Evolutionary conservation across 92 coral and sea anemone species (phyloP).

Genomic region (Porites evermanni): DNA sequence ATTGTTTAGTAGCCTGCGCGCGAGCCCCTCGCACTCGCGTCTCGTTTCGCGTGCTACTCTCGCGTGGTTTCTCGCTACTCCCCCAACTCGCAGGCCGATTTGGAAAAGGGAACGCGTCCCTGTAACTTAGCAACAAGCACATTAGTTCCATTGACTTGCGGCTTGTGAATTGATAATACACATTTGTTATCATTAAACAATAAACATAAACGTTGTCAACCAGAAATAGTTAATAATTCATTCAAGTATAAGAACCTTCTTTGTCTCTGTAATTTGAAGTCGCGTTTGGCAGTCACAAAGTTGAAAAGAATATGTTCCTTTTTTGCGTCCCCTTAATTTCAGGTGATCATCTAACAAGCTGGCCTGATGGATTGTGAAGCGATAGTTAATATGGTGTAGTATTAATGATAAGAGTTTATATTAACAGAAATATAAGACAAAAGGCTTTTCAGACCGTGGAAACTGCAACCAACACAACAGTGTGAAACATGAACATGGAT

Average conservation of each 20-base stretch:
- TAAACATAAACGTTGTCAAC: constrained; percentile 11
- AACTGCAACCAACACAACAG: constrained; percentile 7
- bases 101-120: background rate
- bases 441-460: constrained; percentile 1
- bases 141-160: background rate
- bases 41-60: too few relatives aligned
- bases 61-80: too few relatives aligned
- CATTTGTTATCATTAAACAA: constrained; percentile 27
- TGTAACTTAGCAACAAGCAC: background rate
- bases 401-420: constrained; percentile 20
- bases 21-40: too few relatives aligned
- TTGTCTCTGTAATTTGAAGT: background rate
- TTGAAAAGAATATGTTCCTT: background rate
- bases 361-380: background rate
- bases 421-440: constrained; percentile 20
- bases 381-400: background rate
- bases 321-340: background rate
- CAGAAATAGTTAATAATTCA: constrained; percentile 37
- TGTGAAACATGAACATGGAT: constrained; percentile 4
- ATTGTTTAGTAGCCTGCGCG: too few relatives aligned
- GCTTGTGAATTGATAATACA: constrained; percentile 15
- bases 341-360: background rate
- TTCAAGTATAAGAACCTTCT: constrained; percentile 5
- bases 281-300: background rate
- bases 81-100: too few relatives aligned